These are phyloP conservation scores for Rhagophthalmus giganteus DNA, from an alignment of 2,888 invertebrate genomes.

Conservation along the genomic window DNA sequence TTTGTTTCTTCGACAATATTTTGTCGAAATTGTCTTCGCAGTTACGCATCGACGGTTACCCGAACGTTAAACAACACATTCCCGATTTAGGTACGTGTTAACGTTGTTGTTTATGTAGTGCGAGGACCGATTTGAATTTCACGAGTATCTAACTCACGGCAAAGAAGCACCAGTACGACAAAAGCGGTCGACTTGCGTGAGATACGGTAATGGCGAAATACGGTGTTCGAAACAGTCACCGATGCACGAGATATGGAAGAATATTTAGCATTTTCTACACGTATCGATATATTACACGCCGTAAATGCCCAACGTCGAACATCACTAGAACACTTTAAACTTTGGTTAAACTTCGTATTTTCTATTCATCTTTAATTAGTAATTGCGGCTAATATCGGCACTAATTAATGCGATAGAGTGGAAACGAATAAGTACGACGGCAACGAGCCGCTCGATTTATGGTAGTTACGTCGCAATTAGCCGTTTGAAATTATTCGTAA, in stretches of 20 bases:
- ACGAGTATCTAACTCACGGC: slow-evolving; percentile 18
- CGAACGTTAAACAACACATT: too few species aligned
- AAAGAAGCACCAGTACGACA: slow-evolving; percentile 6
- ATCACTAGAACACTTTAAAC: too few species aligned
- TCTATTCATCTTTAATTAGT: not conserved
- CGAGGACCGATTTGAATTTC: slow-evolving; percentile 13
- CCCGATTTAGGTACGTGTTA: too few species aligned
- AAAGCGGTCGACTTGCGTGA: slow-evolving; percentile 16
- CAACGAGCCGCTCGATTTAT: slow-evolving; percentile 10
- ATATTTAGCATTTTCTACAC: slow-evolving; percentile 16
- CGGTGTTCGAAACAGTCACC: slow-evolving; percentile 19
- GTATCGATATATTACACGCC: slow-evolving; percentile 13
- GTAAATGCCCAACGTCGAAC: too few species aligned
- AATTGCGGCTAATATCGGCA: not conserved
- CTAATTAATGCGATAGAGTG: not conserved
- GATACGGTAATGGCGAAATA: slow-evolving; percentile 18
- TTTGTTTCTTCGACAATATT: not conserved
- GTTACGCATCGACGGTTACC: too few species aligned
- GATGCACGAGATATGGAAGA: slow-evolving; percentile 21
- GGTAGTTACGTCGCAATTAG: slow-evolving; percentile 25
- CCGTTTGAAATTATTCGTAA: slow-evolving; percentile 21
- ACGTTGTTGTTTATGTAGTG: too few species aligned
- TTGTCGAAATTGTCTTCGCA: too few species aligned
- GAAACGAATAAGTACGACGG: not conserved
- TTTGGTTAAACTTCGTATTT: too few species aligned